Conservation (phyloP, 2,113 vertebrate species). For the Anguilla japonica region DNA sequence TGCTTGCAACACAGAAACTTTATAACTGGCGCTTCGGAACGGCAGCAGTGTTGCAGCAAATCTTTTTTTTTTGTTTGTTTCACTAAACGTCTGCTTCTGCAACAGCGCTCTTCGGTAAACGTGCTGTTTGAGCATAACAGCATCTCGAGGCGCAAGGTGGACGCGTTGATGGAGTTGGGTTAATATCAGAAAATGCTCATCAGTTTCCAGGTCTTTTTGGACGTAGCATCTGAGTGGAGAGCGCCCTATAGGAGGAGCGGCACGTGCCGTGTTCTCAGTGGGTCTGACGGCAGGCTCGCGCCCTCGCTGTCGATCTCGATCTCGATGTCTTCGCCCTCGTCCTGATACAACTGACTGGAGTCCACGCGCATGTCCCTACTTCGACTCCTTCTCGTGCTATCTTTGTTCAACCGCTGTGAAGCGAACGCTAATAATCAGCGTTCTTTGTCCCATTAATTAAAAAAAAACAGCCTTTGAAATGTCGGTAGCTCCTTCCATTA, state of each 20-base stretch:
- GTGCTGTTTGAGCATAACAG: too few species aligned
- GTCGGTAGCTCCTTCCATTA: not conserved
- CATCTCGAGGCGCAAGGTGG: not conserved
- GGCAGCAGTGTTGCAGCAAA: too few species aligned
- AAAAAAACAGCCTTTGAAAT: not conserved
- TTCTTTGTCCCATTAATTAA: not conserved
- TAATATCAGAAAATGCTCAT: not conserved
- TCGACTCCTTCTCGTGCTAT: not conserved
- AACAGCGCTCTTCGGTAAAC: too few species aligned
- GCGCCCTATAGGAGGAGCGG: too few species aligned
- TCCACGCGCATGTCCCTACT: conserved; percentile 4
- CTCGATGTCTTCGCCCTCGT: too few species aligned
- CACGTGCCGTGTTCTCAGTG: not conserved
- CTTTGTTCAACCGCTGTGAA: not conserved
- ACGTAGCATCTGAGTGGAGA: not conserved
- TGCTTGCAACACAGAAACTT: too few species aligned
- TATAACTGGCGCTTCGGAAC: too few species aligned
- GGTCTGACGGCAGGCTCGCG: too few species aligned
- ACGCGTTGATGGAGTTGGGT: not conserved
- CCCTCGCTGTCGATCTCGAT: too few species aligned
- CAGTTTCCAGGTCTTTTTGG: not conserved
- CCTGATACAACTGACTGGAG: not conserved
- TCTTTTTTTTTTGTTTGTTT: too few species aligned
- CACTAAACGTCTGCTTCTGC: too few species aligned
- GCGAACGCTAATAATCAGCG: not conserved